These are phyloP conservation scores for Operophtera brumata DNA, from an alignment of 2,888 invertebrate species.

Conservation along the genomic window DNA sequence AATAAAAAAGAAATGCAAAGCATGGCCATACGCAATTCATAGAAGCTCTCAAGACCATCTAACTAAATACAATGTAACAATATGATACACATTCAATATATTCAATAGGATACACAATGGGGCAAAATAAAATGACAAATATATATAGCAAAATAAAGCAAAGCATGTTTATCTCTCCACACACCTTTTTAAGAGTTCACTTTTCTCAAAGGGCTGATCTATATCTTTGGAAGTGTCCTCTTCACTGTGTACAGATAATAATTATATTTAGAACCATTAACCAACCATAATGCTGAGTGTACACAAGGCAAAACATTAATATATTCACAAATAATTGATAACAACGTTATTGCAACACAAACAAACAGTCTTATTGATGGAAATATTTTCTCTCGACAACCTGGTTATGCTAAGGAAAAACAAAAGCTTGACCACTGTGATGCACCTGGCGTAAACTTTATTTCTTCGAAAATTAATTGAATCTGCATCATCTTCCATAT, in stretches of 20 bases:
- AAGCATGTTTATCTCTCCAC: conserved; percentile 29
- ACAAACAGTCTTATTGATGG: no score
- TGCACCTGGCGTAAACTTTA: no score
- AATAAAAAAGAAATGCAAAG: conserved; percentile 10
- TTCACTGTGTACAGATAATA: conserved; percentile 40
- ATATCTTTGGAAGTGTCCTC: conserved; percentile 36
- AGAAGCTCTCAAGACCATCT: neutral
- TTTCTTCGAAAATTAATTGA: no score
- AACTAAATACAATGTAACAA: neutral
- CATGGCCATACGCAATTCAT: neutral
- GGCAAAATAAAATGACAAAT: neutral
- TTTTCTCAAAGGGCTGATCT: conserved; percentile 36
- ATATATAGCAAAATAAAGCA: neutral
- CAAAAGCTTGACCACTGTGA: no score
- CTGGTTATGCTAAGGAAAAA: no score
- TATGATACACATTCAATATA: no score
- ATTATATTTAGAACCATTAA: conserved; percentile 8
- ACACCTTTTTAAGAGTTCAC: conserved; percentile 42
- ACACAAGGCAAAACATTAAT: no score
- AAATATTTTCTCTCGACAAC: no score
- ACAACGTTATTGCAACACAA: no score
- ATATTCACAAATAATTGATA: no score
- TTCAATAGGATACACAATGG: neutral
- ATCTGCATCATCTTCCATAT: no score
- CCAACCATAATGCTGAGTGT: no score